Evolutionary conservation across 2,888 invertebrate species (phyloP).

Genomic region (Tanypteryx hageni): DNA sequence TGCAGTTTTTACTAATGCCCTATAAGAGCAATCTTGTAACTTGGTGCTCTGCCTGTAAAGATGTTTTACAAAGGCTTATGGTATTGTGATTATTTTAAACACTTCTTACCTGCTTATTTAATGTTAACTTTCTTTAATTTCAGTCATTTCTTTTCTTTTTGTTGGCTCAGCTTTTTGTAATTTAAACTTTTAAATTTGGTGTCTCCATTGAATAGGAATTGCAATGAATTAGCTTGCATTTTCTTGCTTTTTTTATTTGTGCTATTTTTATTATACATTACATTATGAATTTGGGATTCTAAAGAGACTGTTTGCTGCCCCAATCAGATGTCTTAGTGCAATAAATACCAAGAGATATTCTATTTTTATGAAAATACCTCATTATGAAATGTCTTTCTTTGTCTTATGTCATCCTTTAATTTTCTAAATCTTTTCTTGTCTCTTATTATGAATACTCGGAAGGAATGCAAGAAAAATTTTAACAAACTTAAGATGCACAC

Average conservation of each 20-base stretch:
- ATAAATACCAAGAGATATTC: not conserved
- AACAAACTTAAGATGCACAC: not conserved
- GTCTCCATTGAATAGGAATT: not conserved
- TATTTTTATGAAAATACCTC: no score
- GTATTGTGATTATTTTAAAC: slow-evolving; percentile 53
- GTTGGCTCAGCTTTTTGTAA: slow-evolving; percentile 32
- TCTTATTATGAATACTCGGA: no score
- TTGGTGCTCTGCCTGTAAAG: slow-evolving; percentile 47
- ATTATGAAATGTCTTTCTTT: no score
- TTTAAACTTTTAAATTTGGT: not conserved
- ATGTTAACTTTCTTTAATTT: slow-evolving; percentile 65
- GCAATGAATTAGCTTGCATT: slow-evolving; percentile 9
- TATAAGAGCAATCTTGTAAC: slow-evolving; percentile 27
- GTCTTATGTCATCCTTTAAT: no score
- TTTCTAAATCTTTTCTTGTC: no score
- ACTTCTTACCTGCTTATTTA: slow-evolving; percentile 64
- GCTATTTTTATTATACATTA: no score
- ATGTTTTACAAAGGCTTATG: slow-evolving; percentile 35
- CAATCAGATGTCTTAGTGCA: not conserved
- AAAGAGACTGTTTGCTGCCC: not conserved
- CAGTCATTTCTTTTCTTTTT: slow-evolving; percentile 66
- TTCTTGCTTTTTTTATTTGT: slow-evolving; percentile 33
- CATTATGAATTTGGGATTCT: not conserved
- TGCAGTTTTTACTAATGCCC: slow-evolving; percentile 49
- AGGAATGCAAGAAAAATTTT: no score